phyloP scores from a whole-genome alignment of 2,888 invertebrate genomes.

The Ariolimax columbianus region DNA sequence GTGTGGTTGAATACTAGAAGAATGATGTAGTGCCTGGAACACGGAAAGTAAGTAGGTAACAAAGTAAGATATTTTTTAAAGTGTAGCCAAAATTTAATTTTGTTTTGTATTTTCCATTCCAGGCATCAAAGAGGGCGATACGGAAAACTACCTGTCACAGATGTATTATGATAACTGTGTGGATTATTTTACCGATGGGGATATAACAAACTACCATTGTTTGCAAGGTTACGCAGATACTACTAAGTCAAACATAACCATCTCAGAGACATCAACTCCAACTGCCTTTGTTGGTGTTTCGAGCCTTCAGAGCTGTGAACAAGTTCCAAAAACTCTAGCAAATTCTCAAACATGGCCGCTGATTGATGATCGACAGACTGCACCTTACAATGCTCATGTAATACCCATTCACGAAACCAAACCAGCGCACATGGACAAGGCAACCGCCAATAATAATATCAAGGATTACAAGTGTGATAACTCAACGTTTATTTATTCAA shows the following conservation, averaged over 20 bases:
- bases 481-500: not conserved
- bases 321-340: not conserved
- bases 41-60: no score
- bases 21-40: no score
- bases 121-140: not conserved
- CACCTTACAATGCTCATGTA: not conserved
- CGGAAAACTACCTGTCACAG: not conserved
- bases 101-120: not conserved
- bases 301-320: not conserved
- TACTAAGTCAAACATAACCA: not conserved
- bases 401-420: not conserved
- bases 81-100: no score
- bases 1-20: no score
- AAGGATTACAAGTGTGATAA: not conserved
- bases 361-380: not conserved
- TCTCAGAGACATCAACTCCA: no score
- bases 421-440: not conserved
- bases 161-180: not conserved
- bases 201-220: not conserved
- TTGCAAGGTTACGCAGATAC: not conserved
- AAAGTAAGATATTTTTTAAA: no score
- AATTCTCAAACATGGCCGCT: slow-evolving; percentile 33
- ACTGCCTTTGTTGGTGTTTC: not conserved
- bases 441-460: not conserved
- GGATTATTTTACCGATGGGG: not conserved